These are phyloP conservation scores for Sthenelais limicola DNA, from an alignment of 2,888 invertebrate species.

Conservation along the genomic window DNA sequence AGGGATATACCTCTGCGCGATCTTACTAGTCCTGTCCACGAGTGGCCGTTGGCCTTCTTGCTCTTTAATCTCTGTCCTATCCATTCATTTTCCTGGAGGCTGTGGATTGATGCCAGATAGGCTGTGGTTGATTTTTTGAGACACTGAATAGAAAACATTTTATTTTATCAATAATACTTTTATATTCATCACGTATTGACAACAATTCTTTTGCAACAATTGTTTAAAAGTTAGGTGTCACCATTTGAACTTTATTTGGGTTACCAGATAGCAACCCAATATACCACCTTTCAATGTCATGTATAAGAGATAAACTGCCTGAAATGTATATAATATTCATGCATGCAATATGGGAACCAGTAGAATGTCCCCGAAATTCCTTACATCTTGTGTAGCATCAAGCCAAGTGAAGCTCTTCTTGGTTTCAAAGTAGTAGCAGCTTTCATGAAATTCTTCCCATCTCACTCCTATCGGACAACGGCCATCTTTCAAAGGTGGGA, in stretches of 20 bases:
- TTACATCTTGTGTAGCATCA: slow-evolving; percentile 10
- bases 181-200: too few species aligned
- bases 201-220: too few species aligned
- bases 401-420: background rate
- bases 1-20: background rate
- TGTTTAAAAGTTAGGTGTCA: background rate
- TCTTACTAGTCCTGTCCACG: slow-evolving; percentile 43
- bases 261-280: background rate
- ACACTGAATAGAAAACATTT: slow-evolving; percentile 2
- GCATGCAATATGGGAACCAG: too few species aligned
- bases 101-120: slow-evolving; percentile 11
- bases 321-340: too few species aligned
- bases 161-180: background rate
- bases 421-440: slow-evolving; percentile 35
- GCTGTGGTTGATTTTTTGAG: background rate
- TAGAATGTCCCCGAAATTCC: too few species aligned
- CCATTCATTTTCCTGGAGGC: slow-evolving; percentile 13
- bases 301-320: too few species aligned
- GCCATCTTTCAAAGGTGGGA: slow-evolving; percentile 11
- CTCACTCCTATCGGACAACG: background rate
- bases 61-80: background rate
- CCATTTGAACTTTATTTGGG: too few species aligned
- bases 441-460: slow-evolving; percentile 19
- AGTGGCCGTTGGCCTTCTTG: background rate
- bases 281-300: background rate